A percentile compares a stretch with the other conserved stretches of the same genome.
These are phyloP conservation scores for Acrocephalus kingi DNA, from an alignment of 2,113 vertebrate species.

Conservation along the genomic window DNA sequence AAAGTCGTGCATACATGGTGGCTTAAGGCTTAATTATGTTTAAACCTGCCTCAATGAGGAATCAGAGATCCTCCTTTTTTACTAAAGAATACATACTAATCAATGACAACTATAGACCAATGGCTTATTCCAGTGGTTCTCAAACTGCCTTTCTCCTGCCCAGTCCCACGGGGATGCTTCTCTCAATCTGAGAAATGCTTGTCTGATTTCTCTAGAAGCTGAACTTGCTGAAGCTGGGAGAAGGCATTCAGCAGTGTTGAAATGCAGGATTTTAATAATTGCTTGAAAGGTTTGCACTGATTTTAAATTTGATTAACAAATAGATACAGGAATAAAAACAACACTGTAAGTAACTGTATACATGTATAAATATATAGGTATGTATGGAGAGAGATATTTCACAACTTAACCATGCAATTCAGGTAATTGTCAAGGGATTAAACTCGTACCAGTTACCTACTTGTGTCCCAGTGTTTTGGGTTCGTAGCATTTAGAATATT, in stretches of 20 bases:
- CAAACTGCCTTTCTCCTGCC: background rate
- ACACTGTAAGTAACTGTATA: background rate
- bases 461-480: background rate
- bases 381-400: background rate
- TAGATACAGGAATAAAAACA: background rate
- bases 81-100: background rate
- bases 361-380: accelerated
- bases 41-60: background rate
- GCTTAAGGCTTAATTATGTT: background rate
- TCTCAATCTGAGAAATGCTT: background rate
- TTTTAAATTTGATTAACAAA: background rate
- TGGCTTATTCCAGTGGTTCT: background rate
- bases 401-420: background rate
- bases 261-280: background rate
- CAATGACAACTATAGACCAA: background rate
- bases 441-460: background rate
- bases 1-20: background rate
- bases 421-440: background rate
- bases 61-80: background rate
- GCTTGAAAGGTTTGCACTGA: background rate
- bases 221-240: background rate
- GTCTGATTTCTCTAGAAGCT: background rate
- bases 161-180: background rate
- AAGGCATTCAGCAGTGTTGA: background rate
- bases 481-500: background rate